These are phyloP conservation scores for Diabrotica virgifera DNA, from an alignment of 1,140 invertebrate species.

Conservation along the genomic window DNA sequence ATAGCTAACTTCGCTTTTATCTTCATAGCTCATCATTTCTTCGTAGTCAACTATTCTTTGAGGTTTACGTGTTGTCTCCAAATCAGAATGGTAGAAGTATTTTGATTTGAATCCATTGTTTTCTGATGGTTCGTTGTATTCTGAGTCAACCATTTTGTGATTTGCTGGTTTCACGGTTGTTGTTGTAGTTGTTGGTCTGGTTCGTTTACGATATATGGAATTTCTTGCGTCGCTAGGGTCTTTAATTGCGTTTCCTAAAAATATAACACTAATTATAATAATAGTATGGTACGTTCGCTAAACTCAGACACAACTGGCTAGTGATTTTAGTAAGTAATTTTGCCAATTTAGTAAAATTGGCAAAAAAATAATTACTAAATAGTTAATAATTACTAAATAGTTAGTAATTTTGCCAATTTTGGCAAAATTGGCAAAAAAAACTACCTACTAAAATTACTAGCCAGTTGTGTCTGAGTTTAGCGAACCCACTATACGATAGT, in stretches of 20 bases:
- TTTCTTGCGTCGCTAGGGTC: not conserved
- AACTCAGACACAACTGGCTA: too few relatives aligned
- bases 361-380: too few relatives aligned
- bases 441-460: too few relatives aligned
- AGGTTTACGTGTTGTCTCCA: not conserved
- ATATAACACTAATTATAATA: too few relatives aligned
- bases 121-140: not conserved
- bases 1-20: conserved; percentile 21
- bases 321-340: too few relatives aligned
- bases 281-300: too few relatives aligned
- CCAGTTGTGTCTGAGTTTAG: too few relatives aligned
- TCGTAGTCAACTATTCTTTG: not conserved
- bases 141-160: conserved; percentile 14
- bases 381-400: too few relatives aligned
- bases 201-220: conserved; percentile 11
- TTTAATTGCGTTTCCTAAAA: not conserved
- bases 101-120: not conserved
- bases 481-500: too few relatives aligned
- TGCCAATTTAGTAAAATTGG: too few relatives aligned
- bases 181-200: conserved; percentile 9
- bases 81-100: conserved; percentile 1
- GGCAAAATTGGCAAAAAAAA: too few relatives aligned
- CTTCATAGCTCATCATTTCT: not conserved
- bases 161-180: conserved; percentile 3
- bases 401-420: too few relatives aligned